phyloP scores from a whole-genome alignment of 2,888 invertebrate genomes.

The Mactromeris polynyma region DNA sequence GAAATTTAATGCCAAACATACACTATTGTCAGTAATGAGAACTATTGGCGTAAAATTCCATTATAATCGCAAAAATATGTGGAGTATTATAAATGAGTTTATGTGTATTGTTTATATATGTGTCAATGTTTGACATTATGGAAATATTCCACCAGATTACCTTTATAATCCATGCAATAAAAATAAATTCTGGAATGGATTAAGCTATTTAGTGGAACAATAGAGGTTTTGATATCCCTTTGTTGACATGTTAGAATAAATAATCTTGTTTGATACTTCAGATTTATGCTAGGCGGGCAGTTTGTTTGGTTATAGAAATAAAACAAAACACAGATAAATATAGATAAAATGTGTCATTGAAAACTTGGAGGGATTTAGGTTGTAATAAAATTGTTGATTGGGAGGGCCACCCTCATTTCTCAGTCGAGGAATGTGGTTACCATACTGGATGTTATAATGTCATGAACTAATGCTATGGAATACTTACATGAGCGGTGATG shows the following conservation, averaged over 20 bases:
- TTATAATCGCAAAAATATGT: neutral
- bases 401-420: neutral
- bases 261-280: neutral
- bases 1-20: too few species aligned
- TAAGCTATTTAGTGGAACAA: conserved; percentile 29
- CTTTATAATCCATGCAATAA: conserved; percentile 34
- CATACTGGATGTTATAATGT: neutral
- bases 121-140: neutral
- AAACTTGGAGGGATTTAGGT: neutral
- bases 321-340: neutral
- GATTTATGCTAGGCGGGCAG: neutral
- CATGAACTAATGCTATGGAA: neutral
- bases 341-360: conserved; percentile 14
- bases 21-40: neutral
- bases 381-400: neutral
- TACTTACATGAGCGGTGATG: neutral
- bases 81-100: conserved; percentile 3
- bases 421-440: neutral
- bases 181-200: conserved; percentile 30
- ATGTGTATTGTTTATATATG: conserved; percentile 5
- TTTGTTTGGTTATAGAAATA: conserved; percentile 2
- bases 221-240: neutral
- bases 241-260: conserved; percentile 25
- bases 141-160: conserved; percentile 35
- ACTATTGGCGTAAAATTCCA: neutral